Percentiles rank a stretch among this genome's conserved stretches.
Evolutionary conservation across 1,140 invertebrate genomes (phyloP).

Genomic region (Trichonephila clavipes): DNA sequence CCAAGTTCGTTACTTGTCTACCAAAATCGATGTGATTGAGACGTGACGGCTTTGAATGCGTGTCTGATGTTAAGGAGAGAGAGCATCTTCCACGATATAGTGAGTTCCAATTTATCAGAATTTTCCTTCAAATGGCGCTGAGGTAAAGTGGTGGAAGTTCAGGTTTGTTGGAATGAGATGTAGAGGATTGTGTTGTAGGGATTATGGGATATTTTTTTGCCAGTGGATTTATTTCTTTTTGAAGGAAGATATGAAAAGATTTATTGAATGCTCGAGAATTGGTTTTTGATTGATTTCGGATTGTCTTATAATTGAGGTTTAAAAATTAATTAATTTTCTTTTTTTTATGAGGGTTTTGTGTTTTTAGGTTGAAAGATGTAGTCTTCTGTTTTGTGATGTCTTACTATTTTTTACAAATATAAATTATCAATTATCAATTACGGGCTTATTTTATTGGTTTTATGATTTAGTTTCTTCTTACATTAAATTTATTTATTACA

Average conservation of each 20-base stretch:
- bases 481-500: no score
- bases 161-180: neutral
- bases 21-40: constrained; percentile 27
- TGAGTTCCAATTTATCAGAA: constrained; percentile 18
- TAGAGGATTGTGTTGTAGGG: neutral
- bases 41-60: neutral
- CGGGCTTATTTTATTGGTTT: no score
- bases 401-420: no score
- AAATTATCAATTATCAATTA: no score
- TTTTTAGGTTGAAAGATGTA: no score
- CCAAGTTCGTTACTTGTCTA: neutral
- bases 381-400: no score
- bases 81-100: constrained; percentile 36
- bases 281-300: no score
- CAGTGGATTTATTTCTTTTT: no score
- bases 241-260: neutral
- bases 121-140: neutral
- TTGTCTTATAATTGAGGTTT: no score
- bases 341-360: no score
- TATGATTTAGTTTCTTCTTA: no score
- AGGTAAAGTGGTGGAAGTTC: neutral
- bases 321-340: no score
- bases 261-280: neutral
- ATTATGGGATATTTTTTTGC: neutral
- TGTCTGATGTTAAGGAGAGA: neutral